phyloP scores from a whole-genome alignment of 2,113 vertebrate genomes.

The Platichthys flesus region DNA sequence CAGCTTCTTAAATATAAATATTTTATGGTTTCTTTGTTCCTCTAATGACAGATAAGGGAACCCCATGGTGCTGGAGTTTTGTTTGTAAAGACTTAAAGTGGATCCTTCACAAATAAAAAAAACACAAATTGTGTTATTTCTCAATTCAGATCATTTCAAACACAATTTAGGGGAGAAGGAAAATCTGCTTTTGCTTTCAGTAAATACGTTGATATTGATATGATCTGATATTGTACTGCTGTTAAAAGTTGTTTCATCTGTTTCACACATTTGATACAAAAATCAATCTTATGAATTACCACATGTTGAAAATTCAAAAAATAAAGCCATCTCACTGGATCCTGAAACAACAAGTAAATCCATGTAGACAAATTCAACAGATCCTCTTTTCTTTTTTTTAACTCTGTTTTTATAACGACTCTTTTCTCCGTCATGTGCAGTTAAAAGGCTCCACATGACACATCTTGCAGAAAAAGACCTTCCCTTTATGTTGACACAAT shows the following conservation, averaged over 20 bases:
- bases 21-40: background rate
- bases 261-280: background rate
- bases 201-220: background rate
- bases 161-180: background rate
- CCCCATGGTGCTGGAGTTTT: too few relatives aligned
- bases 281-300: background rate
- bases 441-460: background rate
- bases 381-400: background rate
- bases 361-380: too few relatives aligned
- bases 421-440: background rate
- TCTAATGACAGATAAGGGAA: too few relatives aligned
- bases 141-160: background rate
- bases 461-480: constrained; percentile 14
- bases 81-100: too few relatives aligned
- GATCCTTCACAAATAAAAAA: background rate
- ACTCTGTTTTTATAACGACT: too few relatives aligned
- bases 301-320: background rate
- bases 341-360: background rate
- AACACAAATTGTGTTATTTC: background rate
- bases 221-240: background rate
- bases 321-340: background rate
- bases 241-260: background rate
- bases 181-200: background rate
- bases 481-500: constrained; percentile 46
- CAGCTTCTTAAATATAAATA: too few relatives aligned